Base-by-base conservation (phyloP, 2,797 vertebrate genomes). In the Mionectes olivaceus region DNA sequence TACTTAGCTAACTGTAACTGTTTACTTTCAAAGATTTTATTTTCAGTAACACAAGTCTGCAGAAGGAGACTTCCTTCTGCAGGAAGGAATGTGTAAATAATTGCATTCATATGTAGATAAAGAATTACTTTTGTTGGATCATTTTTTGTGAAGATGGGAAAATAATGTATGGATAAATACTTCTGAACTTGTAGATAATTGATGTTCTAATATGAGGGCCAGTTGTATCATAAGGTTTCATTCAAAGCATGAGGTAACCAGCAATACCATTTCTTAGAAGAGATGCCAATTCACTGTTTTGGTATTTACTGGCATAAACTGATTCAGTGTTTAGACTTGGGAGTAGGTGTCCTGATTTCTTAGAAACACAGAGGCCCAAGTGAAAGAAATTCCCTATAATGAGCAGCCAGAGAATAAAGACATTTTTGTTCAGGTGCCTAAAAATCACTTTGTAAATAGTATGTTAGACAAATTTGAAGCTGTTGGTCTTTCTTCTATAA, bases 11-110 rank as follows among this genome's bases (percentile, higher is more conserved):
- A 78, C 64, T 63, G 46, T 91, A 82, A 22, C 35, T 68, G 32
- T 90, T 95, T 77, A 19, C 21, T 93, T 63, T 30, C 30, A 46
- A 86, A 69, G 52, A 39, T 91, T 71, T 80, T 30, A 21, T 57
- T 87, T 43, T 82, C 32, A 55, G 43, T 79, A 67, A 79, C 28
- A 16, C 14, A 41, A 63, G 25, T 59, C 64, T 90, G 50, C 55
- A 84, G 87, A 80, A 81, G 64, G 64, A 53, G 41, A 13, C 65
- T 68, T n/a, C n/a, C n/a, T n/a, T n/a, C n/a, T n/a, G n/a, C n/a
- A n/a, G n/a, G n/a, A n/a, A n/a, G n/a, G n/a, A n/a, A n/a, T n/a
- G 46, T 84, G 56, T 75, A 75, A 93, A 75, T 83, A 94, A 86
- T 75, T 71, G 44, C 56, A 24, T 75, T 69, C 19, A 4, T 80